Conservation (phyloP, 2,113 vertebrate species). For the Bos taurus region ARS-UCD2.0 NC_037331.1:64072001-64072500, state of each 20-base stretch:
- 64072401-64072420: too few species aligned
- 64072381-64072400: too few species aligned
- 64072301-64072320: too few species aligned
- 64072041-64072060: neutral
- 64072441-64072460: too few species aligned
- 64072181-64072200: neutral
- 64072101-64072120: neutral
- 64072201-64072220: neutral
- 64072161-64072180: neutral
- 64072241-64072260: too few species aligned
- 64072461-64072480: accelerated
- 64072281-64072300: too few species aligned
- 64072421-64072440: too few species aligned
- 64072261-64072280: too few species aligned
- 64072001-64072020: neutral
- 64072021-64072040: neutral
- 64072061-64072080: neutral
- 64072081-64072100: neutral
- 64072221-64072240: neutral
- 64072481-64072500: too few species aligned
- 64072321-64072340: accelerated
- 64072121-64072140: neutral
- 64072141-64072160: neutral
- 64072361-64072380: too few species aligned
- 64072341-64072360: too few species aligned